phyloP scores from a whole-genome alignment of 2,797 vertebrate species.

The Eulemur rubriventer region DNA sequence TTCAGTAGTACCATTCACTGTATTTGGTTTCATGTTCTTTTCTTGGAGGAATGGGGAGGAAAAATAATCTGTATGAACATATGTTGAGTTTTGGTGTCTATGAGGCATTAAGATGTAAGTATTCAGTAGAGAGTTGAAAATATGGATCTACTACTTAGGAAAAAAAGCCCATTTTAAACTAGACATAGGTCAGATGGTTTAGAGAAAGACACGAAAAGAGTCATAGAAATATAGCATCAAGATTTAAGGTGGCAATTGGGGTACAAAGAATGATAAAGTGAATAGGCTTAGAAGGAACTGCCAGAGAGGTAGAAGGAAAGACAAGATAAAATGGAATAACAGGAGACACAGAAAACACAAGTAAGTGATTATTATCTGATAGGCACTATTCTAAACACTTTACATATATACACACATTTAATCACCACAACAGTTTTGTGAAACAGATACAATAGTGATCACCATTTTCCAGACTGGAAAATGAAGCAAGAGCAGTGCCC shows the following conservation, averaged over 20 bases:
- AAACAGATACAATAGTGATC: neutral
- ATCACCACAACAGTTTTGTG: neutral
- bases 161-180: neutral
- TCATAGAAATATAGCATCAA: neutral
- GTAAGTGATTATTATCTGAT: neutral
- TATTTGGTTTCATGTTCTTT: neutral
- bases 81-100: neutral
- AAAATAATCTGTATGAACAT: neutral
- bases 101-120: neutral
- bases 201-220: neutral
- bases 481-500: neutral
- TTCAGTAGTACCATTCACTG: neutral
- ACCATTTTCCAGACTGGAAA: neutral
- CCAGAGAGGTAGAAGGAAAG: neutral
- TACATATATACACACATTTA: neutral
- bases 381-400: neutral
- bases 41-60: neutral
- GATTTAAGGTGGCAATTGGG: neutral
- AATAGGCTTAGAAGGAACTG: neutral
- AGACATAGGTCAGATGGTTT: neutral
- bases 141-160: neutral
- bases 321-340: neutral
- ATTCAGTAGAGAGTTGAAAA: neutral
- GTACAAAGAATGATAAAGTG: neutral
- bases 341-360: neutral